A percentile compares a stretch with the other conserved stretches of the same genome.
phyloP scores from a whole-genome alignment of 1,140 invertebrate genomes.

The Drosophila subobscura region DNA sequence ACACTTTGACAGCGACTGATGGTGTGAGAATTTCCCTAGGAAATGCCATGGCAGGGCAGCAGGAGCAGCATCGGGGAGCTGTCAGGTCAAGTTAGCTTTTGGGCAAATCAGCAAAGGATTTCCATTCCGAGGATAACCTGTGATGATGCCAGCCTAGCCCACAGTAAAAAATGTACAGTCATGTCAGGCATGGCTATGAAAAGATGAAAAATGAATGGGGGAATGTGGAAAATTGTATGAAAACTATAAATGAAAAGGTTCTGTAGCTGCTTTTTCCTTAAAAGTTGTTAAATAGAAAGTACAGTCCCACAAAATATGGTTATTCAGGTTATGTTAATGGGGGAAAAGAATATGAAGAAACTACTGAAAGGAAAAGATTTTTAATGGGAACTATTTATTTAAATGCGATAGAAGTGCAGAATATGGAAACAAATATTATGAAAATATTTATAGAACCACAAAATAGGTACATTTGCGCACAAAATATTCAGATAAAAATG shows the following conservation, averaged over 20 bases:
- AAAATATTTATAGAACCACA: too few relatives aligned
- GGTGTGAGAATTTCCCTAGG: slow-evolving; percentile 31
- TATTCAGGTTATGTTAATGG: background rate
- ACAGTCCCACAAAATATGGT: background rate
- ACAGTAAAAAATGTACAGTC: background rate
- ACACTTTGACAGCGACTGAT: slow-evolving; percentile 33
- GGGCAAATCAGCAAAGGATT: slow-evolving; percentile 4
- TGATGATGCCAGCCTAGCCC: background rate
- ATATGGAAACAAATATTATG: too few relatives aligned
- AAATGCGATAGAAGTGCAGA: too few relatives aligned
- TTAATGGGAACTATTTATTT: too few relatives aligned
- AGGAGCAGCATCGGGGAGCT: slow-evolving; percentile 1
- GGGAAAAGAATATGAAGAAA: too few relatives aligned
- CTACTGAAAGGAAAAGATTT: too few relatives aligned
- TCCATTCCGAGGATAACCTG: background rate
- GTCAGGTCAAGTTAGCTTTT: slow-evolving; percentile 19
- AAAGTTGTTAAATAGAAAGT: background rate
- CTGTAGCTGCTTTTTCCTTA: too few relatives aligned
- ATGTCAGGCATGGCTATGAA: background rate
- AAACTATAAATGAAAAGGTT: too few relatives aligned
- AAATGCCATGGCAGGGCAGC: background rate
- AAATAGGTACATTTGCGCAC: too few relatives aligned
- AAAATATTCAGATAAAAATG: too few relatives aligned
- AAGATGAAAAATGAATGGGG: background rate
- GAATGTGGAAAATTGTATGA: too few relatives aligned